phyloP scores from a whole-genome alignment of 2,888 invertebrate genomes.

The Teleiodes luculella region DNA sequence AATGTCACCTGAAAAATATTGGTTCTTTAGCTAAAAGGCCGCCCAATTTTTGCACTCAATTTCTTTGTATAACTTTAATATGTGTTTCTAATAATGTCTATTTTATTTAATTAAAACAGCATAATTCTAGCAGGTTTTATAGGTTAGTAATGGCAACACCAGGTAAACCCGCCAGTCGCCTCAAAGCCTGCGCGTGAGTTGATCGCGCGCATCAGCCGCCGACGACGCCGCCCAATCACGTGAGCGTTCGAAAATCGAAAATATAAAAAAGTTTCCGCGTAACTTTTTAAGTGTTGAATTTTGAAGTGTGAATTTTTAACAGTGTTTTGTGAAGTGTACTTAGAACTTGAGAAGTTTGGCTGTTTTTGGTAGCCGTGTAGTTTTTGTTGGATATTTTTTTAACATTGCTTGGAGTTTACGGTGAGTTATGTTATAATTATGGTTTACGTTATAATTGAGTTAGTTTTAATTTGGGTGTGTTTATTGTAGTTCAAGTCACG shows the following conservation, averaged over 20 bases:
- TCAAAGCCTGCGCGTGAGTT: constrained; percentile 53
- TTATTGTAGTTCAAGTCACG: constrained; percentile 13
- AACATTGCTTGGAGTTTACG: constrained; percentile 39
- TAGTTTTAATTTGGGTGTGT: constrained; percentile 34
- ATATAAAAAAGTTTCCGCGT: constrained; percentile 15
- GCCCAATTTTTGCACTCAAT: no score
- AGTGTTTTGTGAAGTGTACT: constrained; percentile 12
- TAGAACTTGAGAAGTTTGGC: neutral
- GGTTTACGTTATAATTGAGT: constrained; percentile 19
- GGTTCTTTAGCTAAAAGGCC: no score
- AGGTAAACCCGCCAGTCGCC: constrained; percentile 54
- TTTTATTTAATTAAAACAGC: no score
- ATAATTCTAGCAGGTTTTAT: neutral
- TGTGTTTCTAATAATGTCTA: no score
- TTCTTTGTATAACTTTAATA: no score
- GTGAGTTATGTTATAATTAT: constrained; percentile 46
- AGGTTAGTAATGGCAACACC: constrained; percentile 4
- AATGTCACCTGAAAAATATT: no score
- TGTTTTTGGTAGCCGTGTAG: neutral
- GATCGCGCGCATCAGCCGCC: constrained; percentile 36
- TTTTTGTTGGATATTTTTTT: constrained; percentile 22
- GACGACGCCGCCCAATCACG: constrained; percentile 25
- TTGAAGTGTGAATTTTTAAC: constrained; percentile 15
- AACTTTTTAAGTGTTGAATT: constrained; percentile 18
- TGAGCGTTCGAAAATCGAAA: constrained; percentile 25